Base-by-base conservation (phyloP, 2,888 invertebrate species). In the Temnothorax ravouxi region DNA sequence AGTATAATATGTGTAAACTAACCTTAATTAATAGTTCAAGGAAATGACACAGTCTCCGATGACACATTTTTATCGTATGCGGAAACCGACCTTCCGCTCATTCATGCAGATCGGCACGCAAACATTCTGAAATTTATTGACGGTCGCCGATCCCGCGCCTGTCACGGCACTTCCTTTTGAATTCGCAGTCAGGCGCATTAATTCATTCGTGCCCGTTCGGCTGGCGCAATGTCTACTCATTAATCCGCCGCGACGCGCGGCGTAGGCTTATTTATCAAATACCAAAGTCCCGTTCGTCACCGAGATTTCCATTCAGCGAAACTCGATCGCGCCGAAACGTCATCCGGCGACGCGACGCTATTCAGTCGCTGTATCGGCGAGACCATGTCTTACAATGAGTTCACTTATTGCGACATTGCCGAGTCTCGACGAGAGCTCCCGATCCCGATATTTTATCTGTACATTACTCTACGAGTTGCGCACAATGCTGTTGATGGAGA, bases 401-500 rank as follows among this genome's bases (percentile, higher is more conserved):
- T 77, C 67, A 67, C 77, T 77, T n/a, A n/a, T n/a, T 77, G 54
- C 67, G 77, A 66, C 77, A 77, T 25, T n/a, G 38, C 18, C 18
- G 61, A 61, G n/a, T 62, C 59, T 34, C 47, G 52, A 41, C 25
- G 18, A 76, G 29, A 6, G 5, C 38, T 38, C 38, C 6, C 6
- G 38, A 38, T 29, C 29, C 29, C 54, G 66, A 54, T 54, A 66
- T 41, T 77, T 41, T 77, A 77, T 21, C 56, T 44, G 29, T 44
- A 34, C 44, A 67, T 67, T 44, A 77, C 56, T 67, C 56, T 54
- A 76, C 64, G 64, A 67, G 29, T 56, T 59, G 74, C 67, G 76
- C 29, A 80, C 69, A 62, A 80, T 54, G 52, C 83, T 72, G 56
- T 72, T 77, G 80, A 84, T 84, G 79, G 75, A 66, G 84, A 88